Evolutionary conservation across 2,888 invertebrate species (phyloP).

Genomic region (Rhingia campestris): DNA sequence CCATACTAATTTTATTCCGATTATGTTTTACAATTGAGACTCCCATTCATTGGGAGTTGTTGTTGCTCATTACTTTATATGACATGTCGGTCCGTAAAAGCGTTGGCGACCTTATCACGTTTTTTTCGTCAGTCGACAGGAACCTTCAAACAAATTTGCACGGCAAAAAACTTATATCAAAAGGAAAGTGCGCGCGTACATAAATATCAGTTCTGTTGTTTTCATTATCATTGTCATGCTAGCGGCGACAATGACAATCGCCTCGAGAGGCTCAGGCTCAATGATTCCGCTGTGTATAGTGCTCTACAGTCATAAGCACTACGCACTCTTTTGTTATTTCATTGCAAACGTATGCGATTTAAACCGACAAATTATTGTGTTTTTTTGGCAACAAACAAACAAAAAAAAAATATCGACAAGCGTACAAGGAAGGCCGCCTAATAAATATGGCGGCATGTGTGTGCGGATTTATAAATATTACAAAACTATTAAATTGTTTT

Average conservation of each 20-base stretch:
- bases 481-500: constrained; percentile 13
- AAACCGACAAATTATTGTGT: background rate
- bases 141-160: constrained; percentile 69
- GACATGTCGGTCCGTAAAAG: constrained; percentile 57
- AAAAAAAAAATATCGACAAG: constrained; percentile 8
- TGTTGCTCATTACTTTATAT: constrained; percentile 54
- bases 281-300: constrained; percentile 15
- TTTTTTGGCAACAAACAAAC: constrained; percentile 3
- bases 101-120: constrained; percentile 72
- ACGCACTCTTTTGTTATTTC: constrained; percentile 29
- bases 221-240: constrained; percentile 65
- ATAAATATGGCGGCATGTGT: constrained; percentile 10
- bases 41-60: constrained; percentile 26
- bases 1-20: constrained; percentile 17
- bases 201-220: constrained; percentile 47
- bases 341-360: background rate
- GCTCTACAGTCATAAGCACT: constrained; percentile 10
- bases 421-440: constrained; percentile 6
- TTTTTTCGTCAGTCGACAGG: constrained; percentile 60
- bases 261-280: constrained; percentile 31
- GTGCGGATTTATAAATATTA: constrained; percentile 9
- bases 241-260: constrained; percentile 41
- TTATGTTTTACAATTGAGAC: constrained; percentile 6
- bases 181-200: constrained; percentile 56
- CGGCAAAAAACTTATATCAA: constrained; percentile 45